Conservation (phyloP, 2,888 invertebrate genomes). For the Germaria angustata region DNA sequence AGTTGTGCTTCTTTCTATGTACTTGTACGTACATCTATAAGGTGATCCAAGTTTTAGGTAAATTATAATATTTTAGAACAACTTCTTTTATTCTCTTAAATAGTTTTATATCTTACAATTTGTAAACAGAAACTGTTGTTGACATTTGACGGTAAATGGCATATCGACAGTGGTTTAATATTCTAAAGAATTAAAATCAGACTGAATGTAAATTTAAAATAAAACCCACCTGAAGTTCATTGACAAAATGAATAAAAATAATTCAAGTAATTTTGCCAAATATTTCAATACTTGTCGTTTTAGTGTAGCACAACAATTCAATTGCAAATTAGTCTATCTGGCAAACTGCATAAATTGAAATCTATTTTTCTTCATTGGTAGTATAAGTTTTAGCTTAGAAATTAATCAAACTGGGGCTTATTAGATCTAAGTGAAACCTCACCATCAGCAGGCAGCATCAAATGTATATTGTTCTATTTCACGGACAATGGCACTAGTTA, state of each 20-base stretch:
- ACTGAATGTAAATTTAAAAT: no score
- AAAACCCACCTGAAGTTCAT: not conserved
- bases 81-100: no score
- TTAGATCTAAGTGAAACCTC: constrained; percentile 28
- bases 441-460: constrained; percentile 7
- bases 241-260: not conserved
- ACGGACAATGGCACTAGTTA: constrained; percentile 49
- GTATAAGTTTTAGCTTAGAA: constrained; percentile 21
- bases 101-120: no score
- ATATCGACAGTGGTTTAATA: no score
- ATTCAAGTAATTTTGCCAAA: not conserved
- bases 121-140: no score
- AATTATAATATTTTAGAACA: no score
- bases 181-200: no score
- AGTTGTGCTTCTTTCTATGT: no score
- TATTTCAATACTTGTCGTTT: not conserved
- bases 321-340: constrained; percentile 26
- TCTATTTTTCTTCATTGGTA: not conserved
- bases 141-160: no score
- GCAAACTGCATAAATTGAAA: constrained; percentile 12
- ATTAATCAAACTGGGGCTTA: constrained; percentile 43
- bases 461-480: constrained; percentile 33
- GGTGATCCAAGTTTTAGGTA: no score
- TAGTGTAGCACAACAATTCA: not conserved
- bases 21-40: no score